Evolutionary conservation across 1,140 invertebrate genomes (phyloP), one percentile per base, ranked within the genome.

Genomic region (Trinorchestia longiramus): DNA sequence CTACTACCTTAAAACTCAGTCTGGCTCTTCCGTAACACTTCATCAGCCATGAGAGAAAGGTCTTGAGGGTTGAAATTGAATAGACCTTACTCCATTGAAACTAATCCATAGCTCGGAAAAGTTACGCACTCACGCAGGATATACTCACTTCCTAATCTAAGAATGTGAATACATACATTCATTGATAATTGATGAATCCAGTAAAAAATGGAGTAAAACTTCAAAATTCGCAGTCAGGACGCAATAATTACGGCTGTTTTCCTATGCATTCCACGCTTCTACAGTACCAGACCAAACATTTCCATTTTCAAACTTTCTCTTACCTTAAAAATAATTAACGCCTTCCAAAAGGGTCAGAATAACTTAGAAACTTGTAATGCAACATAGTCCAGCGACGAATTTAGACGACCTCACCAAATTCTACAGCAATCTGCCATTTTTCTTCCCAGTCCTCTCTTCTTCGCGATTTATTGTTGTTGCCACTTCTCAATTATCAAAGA

Each of bases 381-480:
- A 77, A 77, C 62, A 77, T 77, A 77, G 62, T 77, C 36, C 3
- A 77, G 36, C 62, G 62, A 77, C 36, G 62, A 77, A 77, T 23
- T 36, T 28, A 77, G 62, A 77, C 62, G 62, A 77, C 62, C 62
- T 94, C 92, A 45, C 92, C 36, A 43, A 94, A 94, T 45, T 47
- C 43, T 45, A 94, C 41, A 40, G 44, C 92, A 94, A 94, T 94
- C 92, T 94, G 92, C 92, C 92, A 94, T 94, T 94, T 94, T 94
- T 94, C 92, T 94, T 94, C 43, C 41, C 92, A 45, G 92, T 94
- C 92, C 92, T 94, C 92, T 43, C 92, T 94, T 94, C 92, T 94
- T 94, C 92, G 92, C 92, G 44, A 94, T 94, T 94, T 94, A 94
- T 94, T 94, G 92, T 94, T 45, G 92, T 94, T 94, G 92, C 92